Evolutionary conservation across 23 tunicate species (phyloP).

Genomic region (Aplidium turbinatum): DNA sequence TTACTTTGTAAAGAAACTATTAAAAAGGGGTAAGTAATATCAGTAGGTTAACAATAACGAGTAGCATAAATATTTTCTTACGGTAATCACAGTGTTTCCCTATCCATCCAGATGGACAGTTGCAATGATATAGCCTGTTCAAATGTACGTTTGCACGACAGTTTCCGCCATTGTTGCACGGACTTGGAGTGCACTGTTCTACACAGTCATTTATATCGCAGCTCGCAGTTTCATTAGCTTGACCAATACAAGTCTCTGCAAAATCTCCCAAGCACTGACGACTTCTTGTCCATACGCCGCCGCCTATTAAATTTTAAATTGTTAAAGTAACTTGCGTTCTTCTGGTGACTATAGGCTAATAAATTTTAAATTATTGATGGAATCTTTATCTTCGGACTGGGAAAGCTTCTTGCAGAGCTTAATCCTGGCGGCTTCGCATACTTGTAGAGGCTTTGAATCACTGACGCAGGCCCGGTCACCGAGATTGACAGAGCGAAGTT

Average conservation of each 20-base stretch:
- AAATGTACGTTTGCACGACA: constrained; percentile 47
- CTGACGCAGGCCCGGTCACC: too few relatives aligned
- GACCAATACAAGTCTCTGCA: constrained; percentile 66
- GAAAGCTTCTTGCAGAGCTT: too few relatives aligned
- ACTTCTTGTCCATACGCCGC: constrained; percentile 47
- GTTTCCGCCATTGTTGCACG: constrained; percentile 63
- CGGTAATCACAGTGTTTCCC: constrained; percentile 78
- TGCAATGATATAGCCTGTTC: constrained; percentile 59
- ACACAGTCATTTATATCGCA: constrained; percentile 73
- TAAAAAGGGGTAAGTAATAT: too few relatives aligned
- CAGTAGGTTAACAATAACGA: too few relatives aligned
- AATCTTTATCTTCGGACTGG: too few relatives aligned
- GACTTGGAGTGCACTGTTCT: constrained; percentile 47
- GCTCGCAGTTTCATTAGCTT: constrained; percentile 17
- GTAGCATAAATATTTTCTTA: too few relatives aligned
- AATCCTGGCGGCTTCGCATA: too few relatives aligned
- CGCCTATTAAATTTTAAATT: constrained; percentile 12
- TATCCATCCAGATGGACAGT: constrained; percentile 70
- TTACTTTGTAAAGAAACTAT: too few relatives aligned
- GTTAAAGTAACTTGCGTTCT: background rate
- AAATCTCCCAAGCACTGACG: constrained; percentile 67
- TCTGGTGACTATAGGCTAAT: too few relatives aligned
- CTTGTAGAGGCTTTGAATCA: too few relatives aligned
- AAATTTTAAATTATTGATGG: too few relatives aligned
- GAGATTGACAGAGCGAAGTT: too few relatives aligned